phyloP scores from a whole-genome alignment of 2,797 vertebrate species.

The Lemur catta region DNA sequence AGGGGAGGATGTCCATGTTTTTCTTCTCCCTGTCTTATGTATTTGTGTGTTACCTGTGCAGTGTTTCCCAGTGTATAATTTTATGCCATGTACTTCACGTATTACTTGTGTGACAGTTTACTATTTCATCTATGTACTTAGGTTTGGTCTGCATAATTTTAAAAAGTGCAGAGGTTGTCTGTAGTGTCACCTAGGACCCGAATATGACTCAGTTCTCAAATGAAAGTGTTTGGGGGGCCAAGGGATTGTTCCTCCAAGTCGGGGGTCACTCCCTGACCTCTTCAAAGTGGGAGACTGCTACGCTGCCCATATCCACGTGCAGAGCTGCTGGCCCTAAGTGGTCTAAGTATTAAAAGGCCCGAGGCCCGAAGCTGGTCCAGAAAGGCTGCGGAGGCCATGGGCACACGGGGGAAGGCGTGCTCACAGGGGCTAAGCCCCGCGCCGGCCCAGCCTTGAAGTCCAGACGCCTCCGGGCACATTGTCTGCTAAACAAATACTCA shows the following conservation, averaged over 20 bases:
- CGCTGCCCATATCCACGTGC: rapidly evolving
- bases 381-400: neutral
- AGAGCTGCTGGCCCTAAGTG: neutral
- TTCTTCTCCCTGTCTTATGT: neutral
- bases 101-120: neutral
- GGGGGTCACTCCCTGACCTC: neutral
- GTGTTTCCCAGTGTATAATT: neutral
- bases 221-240: neutral
- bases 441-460: neutral
- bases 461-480: rapidly evolving
- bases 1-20: rapidly evolving
- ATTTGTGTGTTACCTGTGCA: no score
- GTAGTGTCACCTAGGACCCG: neutral
- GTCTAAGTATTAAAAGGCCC: neutral
- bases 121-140: neutral
- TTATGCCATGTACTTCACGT: neutral
- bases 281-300: neutral
- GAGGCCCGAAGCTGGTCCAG: neutral
- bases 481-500: neutral
- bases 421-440: neutral
- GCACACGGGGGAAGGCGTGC: no score
- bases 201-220: neutral
- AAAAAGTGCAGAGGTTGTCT: neutral
- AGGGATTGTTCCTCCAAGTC: neutral
- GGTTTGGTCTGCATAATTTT: neutral